Base-by-base conservation (phyloP, 2,797 vertebrate species). In the Cossypha dichroa region DNA sequence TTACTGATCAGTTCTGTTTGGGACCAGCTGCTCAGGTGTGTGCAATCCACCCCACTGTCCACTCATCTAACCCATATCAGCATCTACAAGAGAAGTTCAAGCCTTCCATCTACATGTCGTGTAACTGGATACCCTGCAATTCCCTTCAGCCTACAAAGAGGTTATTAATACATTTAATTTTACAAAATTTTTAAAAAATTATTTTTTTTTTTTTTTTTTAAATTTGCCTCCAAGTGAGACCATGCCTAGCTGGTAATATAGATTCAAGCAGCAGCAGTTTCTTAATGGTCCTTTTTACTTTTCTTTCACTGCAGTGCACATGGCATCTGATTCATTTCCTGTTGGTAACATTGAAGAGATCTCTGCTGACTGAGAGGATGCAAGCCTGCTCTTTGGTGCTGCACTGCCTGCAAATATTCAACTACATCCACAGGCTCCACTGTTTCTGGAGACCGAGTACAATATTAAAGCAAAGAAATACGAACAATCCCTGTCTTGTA, bases 381-480 rank as follows among this genome's bases (percentile, higher is more conserved):
- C 1, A 3, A 79, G 31, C 49, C 51, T 90, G 78, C 25, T 49
- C 63, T 67, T 83, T 75, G n/a, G 13, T 80, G 49, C 46, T 4
- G 4, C 26, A 51, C 33, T 4, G 5, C 20, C 63, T 34, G 19
- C 13, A 36, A 70, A 43, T 85, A 80, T 68, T 85, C 6, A 7
- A 9, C 28, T 74, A 34, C 0, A 0, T 12, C 64, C 48, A 52
- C 41, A 54, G 34, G 34, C 28, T 46, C 31, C 0, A 0, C 25
- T 77, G 10, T 68, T 93, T 81, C 82, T 83, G 63, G 38, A 81
- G 14, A 43, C 58, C 0, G 0, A 74, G 15, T 34, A 40, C 3
- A 29, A 56, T 75, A 74, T 77, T 80, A 80, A 94, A 80, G 14
- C 19, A 78, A 75, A 91, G n/a, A 85, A 94, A 72, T 72, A 74